Evolutionary conservation across 1,140 invertebrate genomes (phyloP), one percentile per base, ranked within the genome.

Genomic region (Melitaea cinxia): DNA sequence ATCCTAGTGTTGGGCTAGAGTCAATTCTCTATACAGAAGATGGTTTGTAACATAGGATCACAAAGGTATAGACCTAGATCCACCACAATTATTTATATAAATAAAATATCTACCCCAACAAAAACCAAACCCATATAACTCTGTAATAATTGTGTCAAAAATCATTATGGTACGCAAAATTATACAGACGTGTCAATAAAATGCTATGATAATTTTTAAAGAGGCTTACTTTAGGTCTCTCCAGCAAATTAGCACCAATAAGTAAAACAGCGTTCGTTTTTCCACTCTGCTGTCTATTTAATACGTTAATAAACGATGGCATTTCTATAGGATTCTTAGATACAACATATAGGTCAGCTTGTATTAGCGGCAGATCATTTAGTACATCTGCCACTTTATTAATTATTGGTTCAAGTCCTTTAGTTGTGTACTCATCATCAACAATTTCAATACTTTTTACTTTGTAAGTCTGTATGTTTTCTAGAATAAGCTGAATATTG

Each of bases 371-470:
- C 19, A 94, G 76, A 68, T 95, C 93, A 47, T 87, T 92, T 1
- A 95, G 82, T 1, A 92, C 77, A 1, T 93, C 92, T 33, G 88
- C 76, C 4, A 96, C 88, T 9, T 92, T 64, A 12, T 93, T 92
- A 0, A 93, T 85, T 0, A 94, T 60, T 0, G 92, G 83, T 57
- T 92, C 67, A 3, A 91, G 73, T 3, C 65, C 68, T 54, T 89
- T 71, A 21, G 82, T 71, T 42, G 92, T 88, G 14, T 93, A 91
- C 68, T 92, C 90, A 7, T 90, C 85, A 55, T 94, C 91, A 0
- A 93, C 65, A 2, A 93, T 70, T 84, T 98, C 97, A 4, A 97
- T 89, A 1, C 94, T 92, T 70, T 95, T 96, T 0, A 98, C 90
- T 85, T 95, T 95, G 17, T 93, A 91, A 0, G 85, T 89, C 19